Conservation (phyloP, 2,113 vertebrate species). For the Seriola aureovittata region DNA sequence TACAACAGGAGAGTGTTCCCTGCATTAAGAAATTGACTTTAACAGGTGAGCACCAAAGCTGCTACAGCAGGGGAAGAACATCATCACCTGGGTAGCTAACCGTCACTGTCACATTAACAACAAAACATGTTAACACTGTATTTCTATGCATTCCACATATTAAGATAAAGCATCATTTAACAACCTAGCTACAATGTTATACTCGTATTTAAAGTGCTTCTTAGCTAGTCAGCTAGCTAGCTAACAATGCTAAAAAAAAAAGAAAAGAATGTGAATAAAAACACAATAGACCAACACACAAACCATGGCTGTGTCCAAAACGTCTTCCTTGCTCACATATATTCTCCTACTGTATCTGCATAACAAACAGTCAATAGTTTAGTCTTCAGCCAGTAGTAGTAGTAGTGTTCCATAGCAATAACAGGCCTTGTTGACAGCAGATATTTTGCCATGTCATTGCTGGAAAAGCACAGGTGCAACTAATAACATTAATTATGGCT, state of each 20-base stretch:
- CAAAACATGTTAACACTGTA: neutral
- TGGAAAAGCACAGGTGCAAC: too few species aligned
- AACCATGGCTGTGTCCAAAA: neutral
- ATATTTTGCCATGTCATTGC: too few species aligned
- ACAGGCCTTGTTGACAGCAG: too few species aligned
- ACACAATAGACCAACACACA: neutral
- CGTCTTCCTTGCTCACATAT: neutral
- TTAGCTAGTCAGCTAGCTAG: neutral
- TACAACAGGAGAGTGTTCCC: neutral
- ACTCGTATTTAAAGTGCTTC: neutral
- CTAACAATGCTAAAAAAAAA: neutral
- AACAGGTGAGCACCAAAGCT: neutral
- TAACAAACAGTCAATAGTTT: too few species aligned
- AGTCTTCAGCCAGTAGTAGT: too few species aligned
- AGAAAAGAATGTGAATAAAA: too few species aligned
- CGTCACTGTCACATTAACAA: neutral
- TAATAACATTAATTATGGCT: too few species aligned
- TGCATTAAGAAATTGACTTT: neutral
- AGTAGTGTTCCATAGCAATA: too few species aligned
- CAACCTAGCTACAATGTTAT: neutral
- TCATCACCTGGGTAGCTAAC: neutral
- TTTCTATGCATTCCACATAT: neutral
- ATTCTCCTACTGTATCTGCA: too few species aligned
- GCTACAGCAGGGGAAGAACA: neutral
- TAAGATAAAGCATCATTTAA: neutral